Conservation (phyloP, 2,888 invertebrate species). For the Agriotes lineatus region DNA sequence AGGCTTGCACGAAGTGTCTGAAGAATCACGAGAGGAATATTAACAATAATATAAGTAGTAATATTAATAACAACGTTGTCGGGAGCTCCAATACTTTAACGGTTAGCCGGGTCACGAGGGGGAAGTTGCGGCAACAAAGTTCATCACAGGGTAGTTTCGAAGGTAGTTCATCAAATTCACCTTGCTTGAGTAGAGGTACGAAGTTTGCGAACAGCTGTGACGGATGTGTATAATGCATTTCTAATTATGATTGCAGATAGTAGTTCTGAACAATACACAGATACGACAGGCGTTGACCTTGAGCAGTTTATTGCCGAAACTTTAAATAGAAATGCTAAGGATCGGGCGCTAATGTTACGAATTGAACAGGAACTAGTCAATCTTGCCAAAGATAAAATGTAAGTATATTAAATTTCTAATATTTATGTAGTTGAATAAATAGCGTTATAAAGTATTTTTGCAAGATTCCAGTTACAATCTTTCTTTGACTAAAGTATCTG, state of each 20-base stretch:
- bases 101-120: constrained; percentile 57
- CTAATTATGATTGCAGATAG: constrained; percentile 71
- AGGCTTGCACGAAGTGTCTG: constrained; percentile 59
- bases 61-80: constrained; percentile 57
- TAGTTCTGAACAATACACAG: constrained; percentile 80
- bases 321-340: constrained; percentile 90
- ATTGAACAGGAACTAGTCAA: constrained; percentile 90
- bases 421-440: neutral
- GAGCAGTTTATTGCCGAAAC: constrained; percentile 91
- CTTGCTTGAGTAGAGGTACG: constrained; percentile 71
- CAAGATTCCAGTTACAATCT: too few species aligned
- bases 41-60: constrained; percentile 59
- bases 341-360: constrained; percentile 85
- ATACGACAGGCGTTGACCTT: constrained; percentile 84
- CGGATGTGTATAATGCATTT: constrained; percentile 1
- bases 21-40: constrained; percentile 57
- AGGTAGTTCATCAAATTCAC: constrained; percentile 68
- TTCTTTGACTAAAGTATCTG: too few species aligned
- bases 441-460: neutral
- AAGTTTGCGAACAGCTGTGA: too few species aligned
- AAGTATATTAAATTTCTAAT: constrained; percentile 62
- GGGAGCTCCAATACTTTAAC: constrained; percentile 57
- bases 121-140: constrained; percentile 63
- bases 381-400: constrained; percentile 87
- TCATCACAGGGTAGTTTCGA: constrained; percentile 67